Percentiles rank a stretch among this genome's conserved stretches.
Conservation (phyloP, 2,113 vertebrate genomes). For the Rutilus rutilus region DNA sequence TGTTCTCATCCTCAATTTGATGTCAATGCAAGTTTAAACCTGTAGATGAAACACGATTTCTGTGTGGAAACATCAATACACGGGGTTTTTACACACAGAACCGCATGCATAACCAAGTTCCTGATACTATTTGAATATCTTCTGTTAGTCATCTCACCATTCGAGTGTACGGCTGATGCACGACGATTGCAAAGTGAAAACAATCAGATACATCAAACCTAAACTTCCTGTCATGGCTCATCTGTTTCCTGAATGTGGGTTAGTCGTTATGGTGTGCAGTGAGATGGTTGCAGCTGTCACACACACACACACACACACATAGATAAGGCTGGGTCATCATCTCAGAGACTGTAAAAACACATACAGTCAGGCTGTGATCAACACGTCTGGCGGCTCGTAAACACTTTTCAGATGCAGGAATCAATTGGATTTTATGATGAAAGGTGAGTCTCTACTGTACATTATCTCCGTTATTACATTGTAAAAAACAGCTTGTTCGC, state of each 20-base stretch:
- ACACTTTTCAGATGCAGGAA: not conserved
- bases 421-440: not conserved
- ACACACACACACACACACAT: slow-evolving; percentile 29
- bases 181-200: not conserved
- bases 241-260: slow-evolving; percentile 25
- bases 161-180: too few relatives aligned
- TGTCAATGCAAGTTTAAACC: not conserved
- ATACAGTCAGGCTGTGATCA: not conserved
- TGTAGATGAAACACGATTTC: not conserved
- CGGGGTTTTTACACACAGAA: not conserved
- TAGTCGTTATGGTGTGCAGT: not conserved
- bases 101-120: not conserved
- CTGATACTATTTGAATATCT: not conserved
- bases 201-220: not conserved
- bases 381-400: not conserved
- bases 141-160: not conserved
- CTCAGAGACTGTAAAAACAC: not conserved
- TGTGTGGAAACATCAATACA: not conserved
- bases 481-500: not conserved
- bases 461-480: not conserved
- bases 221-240: not conserved
- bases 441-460: not conserved
- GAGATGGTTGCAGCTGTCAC: not conserved
- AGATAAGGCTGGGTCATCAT: too few relatives aligned
- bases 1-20: not conserved